A percentile compares a stretch with the other conserved stretches of the same genome.
Conservation (phyloP, 2,888 invertebrate genomes). For the Andricus quercusramuli region DNA sequence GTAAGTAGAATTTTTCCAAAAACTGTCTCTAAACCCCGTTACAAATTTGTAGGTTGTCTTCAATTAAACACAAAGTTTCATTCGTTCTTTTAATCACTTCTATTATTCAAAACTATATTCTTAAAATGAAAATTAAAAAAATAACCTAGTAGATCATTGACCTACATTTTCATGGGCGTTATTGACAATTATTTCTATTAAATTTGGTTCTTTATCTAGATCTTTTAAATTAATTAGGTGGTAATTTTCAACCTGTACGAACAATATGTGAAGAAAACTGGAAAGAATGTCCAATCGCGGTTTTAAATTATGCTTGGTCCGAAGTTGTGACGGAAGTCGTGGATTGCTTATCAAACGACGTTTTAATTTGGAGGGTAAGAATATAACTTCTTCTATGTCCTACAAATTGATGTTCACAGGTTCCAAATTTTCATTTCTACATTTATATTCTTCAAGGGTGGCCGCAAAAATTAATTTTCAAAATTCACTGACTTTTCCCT, state of each 20-base stretch:
- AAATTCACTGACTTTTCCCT: too few species aligned
- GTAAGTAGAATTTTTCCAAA: slow-evolving; percentile 55
- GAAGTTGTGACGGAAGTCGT: slow-evolving; percentile 73
- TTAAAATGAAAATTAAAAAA: background rate
- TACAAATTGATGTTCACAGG: background rate
- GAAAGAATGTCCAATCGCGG: slow-evolving; percentile 67
- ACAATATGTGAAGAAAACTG: slow-evolving; percentile 67
- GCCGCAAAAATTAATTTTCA: too few species aligned
- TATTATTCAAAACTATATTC: background rate
- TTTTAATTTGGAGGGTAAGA: slow-evolving; percentile 66
- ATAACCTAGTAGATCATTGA: background rate
- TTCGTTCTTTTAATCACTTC: background rate
- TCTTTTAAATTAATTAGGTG: slow-evolving; percentile 61
- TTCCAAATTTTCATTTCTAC: too few species aligned
- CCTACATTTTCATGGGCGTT: background rate
- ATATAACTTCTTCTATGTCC: slow-evolving; percentile 12
- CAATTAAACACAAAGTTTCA: background rate
- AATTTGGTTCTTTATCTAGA: background rate
- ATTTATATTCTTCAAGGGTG: too few species aligned
- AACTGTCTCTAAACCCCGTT: slow-evolving; percentile 1
- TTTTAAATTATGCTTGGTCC: slow-evolving; percentile 70
- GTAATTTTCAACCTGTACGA: slow-evolving; percentile 69
- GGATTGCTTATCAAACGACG: slow-evolving; percentile 67
- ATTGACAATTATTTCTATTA: background rate
- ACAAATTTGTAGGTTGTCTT: background rate